These are phyloP conservation scores for Neodontobutis hainanensis DNA, from an alignment of 2,113 vertebrate species.

Conservation along the genomic window DNA sequence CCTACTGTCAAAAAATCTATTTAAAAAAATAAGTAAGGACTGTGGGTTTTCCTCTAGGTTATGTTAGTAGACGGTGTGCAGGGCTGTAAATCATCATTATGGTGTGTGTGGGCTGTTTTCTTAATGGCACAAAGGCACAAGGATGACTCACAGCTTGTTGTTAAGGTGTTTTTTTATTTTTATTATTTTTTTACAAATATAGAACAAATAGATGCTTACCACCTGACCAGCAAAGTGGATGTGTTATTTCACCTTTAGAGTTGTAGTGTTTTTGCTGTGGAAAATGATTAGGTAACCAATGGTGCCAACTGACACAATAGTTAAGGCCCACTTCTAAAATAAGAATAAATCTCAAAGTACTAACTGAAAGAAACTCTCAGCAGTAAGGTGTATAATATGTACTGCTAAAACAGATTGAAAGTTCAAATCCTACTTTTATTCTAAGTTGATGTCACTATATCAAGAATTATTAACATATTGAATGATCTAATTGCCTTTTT, in stretches of 20 bases:
- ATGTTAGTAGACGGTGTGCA: not conserved
- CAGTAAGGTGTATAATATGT: no score
- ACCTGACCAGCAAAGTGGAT: not conserved
- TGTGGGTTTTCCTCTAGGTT: not conserved
- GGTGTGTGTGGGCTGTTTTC: constrained; percentile 1
- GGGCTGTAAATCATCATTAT: not conserved
- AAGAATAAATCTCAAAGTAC: no score
- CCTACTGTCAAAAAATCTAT: no score
- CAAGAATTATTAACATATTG: no score
- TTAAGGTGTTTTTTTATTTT: not conserved
- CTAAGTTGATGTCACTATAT: no score
- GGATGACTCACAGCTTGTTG: constrained; percentile 8
- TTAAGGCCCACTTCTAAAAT: no score
- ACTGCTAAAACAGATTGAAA: no score
- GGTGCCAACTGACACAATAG: no score
- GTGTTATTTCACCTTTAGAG: not conserved
- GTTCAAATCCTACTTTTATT: no score
- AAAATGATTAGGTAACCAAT: not conserved
- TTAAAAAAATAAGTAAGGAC: no score
- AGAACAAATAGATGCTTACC: not conserved
- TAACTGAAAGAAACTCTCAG: no score
- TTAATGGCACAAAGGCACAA: not conserved
- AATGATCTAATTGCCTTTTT: no score
- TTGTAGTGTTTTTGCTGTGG: not conserved
- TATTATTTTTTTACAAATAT: constrained; percentile 10